These are phyloP conservation scores for Stenurella melanura DNA, from an alignment of 2,888 invertebrate genomes.

Conservation along the genomic window DNA sequence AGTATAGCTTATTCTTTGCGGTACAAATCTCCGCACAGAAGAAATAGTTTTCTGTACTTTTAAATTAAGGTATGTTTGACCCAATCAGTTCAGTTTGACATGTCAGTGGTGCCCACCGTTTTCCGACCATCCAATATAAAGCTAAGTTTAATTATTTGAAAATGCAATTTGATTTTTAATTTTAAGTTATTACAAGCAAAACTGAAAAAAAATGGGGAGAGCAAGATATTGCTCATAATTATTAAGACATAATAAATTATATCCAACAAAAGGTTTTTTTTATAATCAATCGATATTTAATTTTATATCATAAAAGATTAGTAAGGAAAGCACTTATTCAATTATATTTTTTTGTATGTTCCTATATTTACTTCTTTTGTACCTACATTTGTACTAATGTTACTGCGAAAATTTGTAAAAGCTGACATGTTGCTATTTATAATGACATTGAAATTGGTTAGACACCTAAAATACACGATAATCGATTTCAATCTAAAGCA, in stretches of 20 bases:
- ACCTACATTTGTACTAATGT: slow-evolving; percentile 16
- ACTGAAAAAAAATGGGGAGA: background rate
- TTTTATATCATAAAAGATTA: too few species aligned
- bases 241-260: too few species aligned
- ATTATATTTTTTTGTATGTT: background rate
- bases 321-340: too few species aligned
- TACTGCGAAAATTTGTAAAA: background rate
- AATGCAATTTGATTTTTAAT: background rate
- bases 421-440: background rate
- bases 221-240: too few species aligned
- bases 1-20: too few species aligned
- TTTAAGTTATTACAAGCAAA: background rate
- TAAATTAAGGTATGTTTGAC: too few species aligned
- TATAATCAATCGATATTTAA: too few species aligned
- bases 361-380: background rate
- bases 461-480: background rate
- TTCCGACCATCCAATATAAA: background rate
- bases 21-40: too few species aligned
- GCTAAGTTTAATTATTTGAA: too few species aligned
- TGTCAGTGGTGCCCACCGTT: background rate
- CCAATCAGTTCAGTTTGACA: too few species aligned
- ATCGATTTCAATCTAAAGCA: background rate
- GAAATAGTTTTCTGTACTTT: too few species aligned
- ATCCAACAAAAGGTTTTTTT: too few species aligned
- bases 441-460: background rate